phyloP scores from a whole-genome alignment of 2,888 invertebrate species.

The Lycocerus yunnanus region DNA sequence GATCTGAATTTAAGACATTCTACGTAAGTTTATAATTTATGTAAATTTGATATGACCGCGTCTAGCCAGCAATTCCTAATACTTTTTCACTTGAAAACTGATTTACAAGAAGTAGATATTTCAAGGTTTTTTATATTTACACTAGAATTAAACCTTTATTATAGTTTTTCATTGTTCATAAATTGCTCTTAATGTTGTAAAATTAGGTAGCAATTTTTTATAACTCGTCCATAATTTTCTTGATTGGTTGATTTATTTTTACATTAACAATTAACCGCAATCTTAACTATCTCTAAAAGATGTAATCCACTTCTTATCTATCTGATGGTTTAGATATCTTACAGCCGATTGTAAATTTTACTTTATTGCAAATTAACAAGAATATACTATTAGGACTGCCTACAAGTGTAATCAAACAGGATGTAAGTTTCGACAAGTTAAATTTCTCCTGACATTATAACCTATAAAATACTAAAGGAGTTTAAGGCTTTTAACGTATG shows the following conservation, averaged over 20 bases:
- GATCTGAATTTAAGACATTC: background rate
- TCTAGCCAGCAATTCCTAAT: background rate
- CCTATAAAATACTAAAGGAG: no score
- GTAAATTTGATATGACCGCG: background rate
- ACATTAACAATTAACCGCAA: background rate
- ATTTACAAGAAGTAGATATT: background rate
- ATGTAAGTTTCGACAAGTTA: background rate
- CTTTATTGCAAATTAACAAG: background rate
- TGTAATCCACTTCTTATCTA: background rate
- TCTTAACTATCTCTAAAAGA: background rate
- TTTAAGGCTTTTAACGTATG: background rate
- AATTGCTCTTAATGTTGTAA: background rate
- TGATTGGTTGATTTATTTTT: background rate
- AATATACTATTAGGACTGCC: background rate
- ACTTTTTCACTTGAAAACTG: background rate
- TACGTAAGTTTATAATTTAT: background rate
- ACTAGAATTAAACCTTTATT: background rate
- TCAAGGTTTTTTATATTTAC: background rate
- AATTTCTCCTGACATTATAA: background rate
- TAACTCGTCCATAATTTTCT: background rate
- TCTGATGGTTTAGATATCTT: background rate
- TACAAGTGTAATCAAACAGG: background rate
- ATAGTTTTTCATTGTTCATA: background rate
- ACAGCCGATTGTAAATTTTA: no score
- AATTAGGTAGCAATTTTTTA: background rate